Percentiles rank a stretch among this genome's conserved stretches.
These are phyloP conservation scores for Gambusia affinis DNA, from an alignment of 2,113 vertebrate species.

Conservation along the genomic window DNA sequence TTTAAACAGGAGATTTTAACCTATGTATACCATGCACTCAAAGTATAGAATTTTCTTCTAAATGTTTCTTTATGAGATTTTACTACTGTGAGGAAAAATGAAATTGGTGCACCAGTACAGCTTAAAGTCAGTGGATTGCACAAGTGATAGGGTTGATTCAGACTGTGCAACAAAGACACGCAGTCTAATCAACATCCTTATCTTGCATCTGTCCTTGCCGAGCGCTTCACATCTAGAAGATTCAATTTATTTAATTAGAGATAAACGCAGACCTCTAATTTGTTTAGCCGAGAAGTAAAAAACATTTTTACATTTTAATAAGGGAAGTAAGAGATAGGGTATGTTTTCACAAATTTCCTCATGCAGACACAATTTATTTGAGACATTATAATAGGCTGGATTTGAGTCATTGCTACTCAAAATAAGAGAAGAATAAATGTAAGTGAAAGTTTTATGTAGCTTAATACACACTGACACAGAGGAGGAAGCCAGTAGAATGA, in stretches of 20 bases:
- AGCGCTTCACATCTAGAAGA: background rate
- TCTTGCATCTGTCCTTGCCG: background rate
- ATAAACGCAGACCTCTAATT: background rate
- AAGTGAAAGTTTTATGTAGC: conserved; percentile 45
- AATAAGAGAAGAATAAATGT: conserved; percentile 48
- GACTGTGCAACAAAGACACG: background rate
- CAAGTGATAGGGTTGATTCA: background rate
- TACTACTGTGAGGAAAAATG: background rate
- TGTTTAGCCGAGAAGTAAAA: background rate
- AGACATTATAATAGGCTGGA: conserved; percentile 1
- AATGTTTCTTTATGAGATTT: background rate
- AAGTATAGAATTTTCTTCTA: background rate
- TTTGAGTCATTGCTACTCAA: conserved; percentile 57
- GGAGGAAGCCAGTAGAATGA: conserved; percentile 33
- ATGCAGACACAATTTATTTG: conserved; percentile 18
- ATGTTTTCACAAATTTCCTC: conserved; percentile 2
- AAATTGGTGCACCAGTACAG: background rate
- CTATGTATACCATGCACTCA: background rate
- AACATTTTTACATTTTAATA: background rate
- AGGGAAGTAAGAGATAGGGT: background rate
- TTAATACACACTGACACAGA: background rate
- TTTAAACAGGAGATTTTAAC: too few species aligned
- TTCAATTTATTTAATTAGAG: conserved; percentile 1
- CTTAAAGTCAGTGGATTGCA: background rate
- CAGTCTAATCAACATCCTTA: background rate